Evolutionary conservation across 2,113 vertebrate species (phyloP), one percentile per base, ranked within the genome.

Genomic region (Ceratotherium simum): DNA sequence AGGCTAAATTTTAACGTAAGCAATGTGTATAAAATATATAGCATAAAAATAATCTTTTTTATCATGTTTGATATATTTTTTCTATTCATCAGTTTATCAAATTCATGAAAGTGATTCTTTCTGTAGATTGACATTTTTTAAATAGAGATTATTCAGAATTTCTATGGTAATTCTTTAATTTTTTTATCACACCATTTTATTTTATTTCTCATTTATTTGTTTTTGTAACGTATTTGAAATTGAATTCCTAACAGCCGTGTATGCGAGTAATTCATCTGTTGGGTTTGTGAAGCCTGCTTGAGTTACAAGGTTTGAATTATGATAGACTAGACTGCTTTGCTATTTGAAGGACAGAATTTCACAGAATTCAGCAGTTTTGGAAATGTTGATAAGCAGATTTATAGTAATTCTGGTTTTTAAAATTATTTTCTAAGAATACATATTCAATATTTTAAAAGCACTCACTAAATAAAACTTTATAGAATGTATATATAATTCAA

Each of bases 391-490:
- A 90, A n/a, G n/a, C 36, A 36, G 18, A 86, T 75, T 39, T 54
- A 39, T 3, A 83, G 9, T 60, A 76, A 80, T 51, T 69, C 14
- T 39, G 48, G 11, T 27, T 76, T 80, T 69, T 21, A 23, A 64
- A 91, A 60, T 73, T 56, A 90, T 92, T 94, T 94, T 36, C 27
- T 67, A 92, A 56, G 36, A 92, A 62, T 69, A 64, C 1, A 90
- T 18, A 76, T 60, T 89, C 29, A 31, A 11, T 88, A 90, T 51
- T 84, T 60, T 20, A 67, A 93, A 94, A 67, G 39, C 65, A 51
- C 8, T 11, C 42, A 39, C 75, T 82, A n/a, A 82, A 46, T 84
- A 58, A 76, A 84, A 88, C 39, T 54, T 94, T 25, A 70, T 17
- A 60, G 82, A 69, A 21, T 70, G 21, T 83, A 31, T 62, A 51